Base-by-base conservation (phyloP, 2,797 vertebrate species). In the Lagodon rhomboides region DNA sequence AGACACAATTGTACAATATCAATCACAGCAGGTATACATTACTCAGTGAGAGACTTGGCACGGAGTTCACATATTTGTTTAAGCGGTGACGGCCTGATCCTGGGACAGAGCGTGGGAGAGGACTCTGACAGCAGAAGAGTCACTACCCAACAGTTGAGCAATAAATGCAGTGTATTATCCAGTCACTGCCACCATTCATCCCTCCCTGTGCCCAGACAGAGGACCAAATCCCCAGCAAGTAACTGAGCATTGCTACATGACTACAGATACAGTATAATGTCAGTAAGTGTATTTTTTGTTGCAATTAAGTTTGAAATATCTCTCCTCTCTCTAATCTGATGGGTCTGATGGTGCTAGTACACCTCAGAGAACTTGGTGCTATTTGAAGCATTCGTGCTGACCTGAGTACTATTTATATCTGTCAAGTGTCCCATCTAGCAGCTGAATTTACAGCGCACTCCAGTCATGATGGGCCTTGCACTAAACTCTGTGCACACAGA, bases 31-130 rank as follows among this genome's bases (percentile, higher is more conserved):
- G 82, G 77, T 85, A 82, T 71, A 77, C 79, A 70, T 84, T 83
- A 85, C 75, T 89, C 82, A 91, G 49, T 58, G 73, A 74, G 68
- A 77, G 75, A 83, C 78, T 84, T 79, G 86, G 83, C 83, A 83
- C 34, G 13, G 68, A 79, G 85, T 87, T 86, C 86, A 94, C 93
- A 93, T 94, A 91, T 93, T 92, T 91, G 90, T 82, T 89, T 22
- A 83, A 70, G 78, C 86, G 68, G 67, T 74, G 82, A 79, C 49
- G 46, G 82, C 59, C 46, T 43, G 79, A 82, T 75, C 67, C 6
- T 51, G 65, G 82, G 78, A 83, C 73, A 60, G 83, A 92, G 89
- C 80, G 88, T 92, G 92, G 89, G 91, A 93, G 87, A 85, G 77
- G 65, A 67, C 75, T 66, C 73, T 75, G 81, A 85, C 76, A 82